Base-by-base conservation (phyloP, 92 coral and sea anemone genomes). In the Siderastrea siderea region DNA sequence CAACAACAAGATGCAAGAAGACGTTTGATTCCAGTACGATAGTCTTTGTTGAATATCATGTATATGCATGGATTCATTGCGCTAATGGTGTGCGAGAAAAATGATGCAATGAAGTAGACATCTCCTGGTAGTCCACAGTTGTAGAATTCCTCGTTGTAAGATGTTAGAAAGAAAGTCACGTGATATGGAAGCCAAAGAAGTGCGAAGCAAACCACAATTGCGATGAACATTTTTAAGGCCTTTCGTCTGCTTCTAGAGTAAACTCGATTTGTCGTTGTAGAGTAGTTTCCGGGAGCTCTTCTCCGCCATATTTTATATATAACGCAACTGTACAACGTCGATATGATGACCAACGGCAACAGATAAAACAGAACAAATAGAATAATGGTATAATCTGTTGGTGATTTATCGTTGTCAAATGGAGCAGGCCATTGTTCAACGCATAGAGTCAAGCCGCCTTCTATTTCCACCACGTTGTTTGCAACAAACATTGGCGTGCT, bases 401-500 rank as follows among this genome's bases (percentile, higher is more conserved):
- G 80, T 5, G 96, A 89, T 17, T 72, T 58, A 62, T 84, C 66
- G 61, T 90, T 89, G 57, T 93, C 75, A 49, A 93, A 93, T 0
- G 83, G 77, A 10, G 78, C 89, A 5, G 96, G 90, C 98, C 98
- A 95, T 57, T 83, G 65, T 66, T 95, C 98, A 14, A 89, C 44
- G 84, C 98, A 95, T 1, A 6, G 54, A 45, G 80, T 62, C 11
- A 38, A 7, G 1, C 75, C 38, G 38, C 38, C 82, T 46, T 86
- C 78, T 47, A n/a, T 70, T 60, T 85, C 51, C 1, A 75, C 62
- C 47, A 95, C 76, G 49, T 80, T 91, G 74, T 88, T 93, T 12
- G 92, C 95, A 68, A 91, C 83, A 43, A 93, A 72, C 79, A 94
- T 83, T 1, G 98, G 98, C 19, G 89, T 83, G 70, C 93, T 92